Base-by-base conservation (phyloP, 1,140 invertebrate species). In the Aphaenogaster rudis region DNA sequence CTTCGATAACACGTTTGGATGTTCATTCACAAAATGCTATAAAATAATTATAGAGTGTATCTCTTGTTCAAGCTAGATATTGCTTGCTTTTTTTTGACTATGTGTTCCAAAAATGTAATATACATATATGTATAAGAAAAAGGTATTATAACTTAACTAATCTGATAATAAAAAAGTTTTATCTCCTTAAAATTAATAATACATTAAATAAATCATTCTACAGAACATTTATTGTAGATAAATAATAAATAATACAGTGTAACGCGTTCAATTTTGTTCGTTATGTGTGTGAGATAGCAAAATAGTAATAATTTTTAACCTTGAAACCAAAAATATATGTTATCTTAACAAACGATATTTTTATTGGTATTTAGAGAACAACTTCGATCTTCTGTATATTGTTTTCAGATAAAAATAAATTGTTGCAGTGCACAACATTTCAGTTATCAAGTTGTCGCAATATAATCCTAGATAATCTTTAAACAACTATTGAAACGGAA, bases 331-430 rank as follows among this genome's bases (percentile, higher is more conserved):
- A 54, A 54, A 80, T 48, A 28, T 21, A 17, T 28, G 9, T 1
- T 42, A 33, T 48, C 11, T 74, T 50, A 61, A 50, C n/a, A 11
- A 39, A 74, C 17, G 39, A 33, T 52, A 36, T 79, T 59, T 50
- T 82, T 82, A 82, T 82, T 28, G 61, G 42, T 59, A 82, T 74
- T 82, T 59, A 72, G 28, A 33, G 42, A 48, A 11, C 13, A 74
- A 33, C 21, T 52, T 45, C 21, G 33, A 59, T 61, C 28, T 59
- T 48, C 28, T 74, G 36, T 57, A 36, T 33, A 42, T 84, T 76
- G 28, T 36, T 7, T 61, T 61, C 33, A 84, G 80, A 84, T 84
- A 84, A 76, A 42, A 76, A 36, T 33, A 71, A 84, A 74, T 82
- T 72, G 54, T 76, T 61, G 33, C 28, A 21, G 28, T 48, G 33